Evolutionary conservation across 1,140 invertebrate genomes (phyloP).

Genomic region (Polypedilum vanderplanki): DNA sequence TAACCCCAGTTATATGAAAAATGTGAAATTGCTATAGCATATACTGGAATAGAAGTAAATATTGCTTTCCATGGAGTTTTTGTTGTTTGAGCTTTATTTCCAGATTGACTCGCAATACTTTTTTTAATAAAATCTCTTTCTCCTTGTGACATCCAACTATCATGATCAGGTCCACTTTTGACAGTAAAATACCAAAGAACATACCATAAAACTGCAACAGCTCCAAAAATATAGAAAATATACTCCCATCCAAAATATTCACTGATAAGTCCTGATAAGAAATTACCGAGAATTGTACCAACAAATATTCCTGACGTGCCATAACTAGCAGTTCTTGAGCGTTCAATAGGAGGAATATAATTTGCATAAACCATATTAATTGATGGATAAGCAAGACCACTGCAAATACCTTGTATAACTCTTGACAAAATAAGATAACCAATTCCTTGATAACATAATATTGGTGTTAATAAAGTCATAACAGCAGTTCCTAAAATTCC

Average conservation of each 20-base stretch:
- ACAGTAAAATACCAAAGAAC: slow-evolving; percentile 71
- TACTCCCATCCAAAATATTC: slow-evolving; percentile 72
- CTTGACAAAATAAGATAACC: slow-evolving; percentile 60
- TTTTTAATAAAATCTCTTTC: slow-evolving; percentile 84
- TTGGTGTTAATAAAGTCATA: slow-evolving; percentile 69
- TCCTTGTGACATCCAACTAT: slow-evolving; percentile 69
- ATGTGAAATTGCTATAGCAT: slow-evolving; percentile 74
- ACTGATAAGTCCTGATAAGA: slow-evolving; percentile 33
- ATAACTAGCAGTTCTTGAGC: slow-evolving; percentile 50
- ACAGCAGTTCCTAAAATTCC: slow-evolving; percentile 68
- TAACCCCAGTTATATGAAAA: slow-evolving; percentile 85
- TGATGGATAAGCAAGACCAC: slow-evolving; percentile 81
- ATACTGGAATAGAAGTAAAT: slow-evolving; percentile 72
- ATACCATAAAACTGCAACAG: slow-evolving; percentile 77
- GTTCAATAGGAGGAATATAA: slow-evolving; percentile 72
- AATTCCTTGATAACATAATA: slow-evolving; percentile 58
- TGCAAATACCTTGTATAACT: slow-evolving; percentile 74
- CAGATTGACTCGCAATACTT: slow-evolving; percentile 60
- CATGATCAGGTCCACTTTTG: slow-evolving; percentile 71
- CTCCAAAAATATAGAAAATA: slow-evolving; percentile 82
- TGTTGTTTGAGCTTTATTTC: slow-evolving; percentile 50
- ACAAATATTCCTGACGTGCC: background rate
- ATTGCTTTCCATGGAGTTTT: slow-evolving; percentile 77
- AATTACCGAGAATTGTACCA: background rate
- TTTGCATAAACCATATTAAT: slow-evolving; percentile 74